Evolutionary conservation across 2,797 vertebrate genomes (phyloP), one percentile per base, ranked within the genome.

Genomic region (Cyprinella venusta): DNA sequence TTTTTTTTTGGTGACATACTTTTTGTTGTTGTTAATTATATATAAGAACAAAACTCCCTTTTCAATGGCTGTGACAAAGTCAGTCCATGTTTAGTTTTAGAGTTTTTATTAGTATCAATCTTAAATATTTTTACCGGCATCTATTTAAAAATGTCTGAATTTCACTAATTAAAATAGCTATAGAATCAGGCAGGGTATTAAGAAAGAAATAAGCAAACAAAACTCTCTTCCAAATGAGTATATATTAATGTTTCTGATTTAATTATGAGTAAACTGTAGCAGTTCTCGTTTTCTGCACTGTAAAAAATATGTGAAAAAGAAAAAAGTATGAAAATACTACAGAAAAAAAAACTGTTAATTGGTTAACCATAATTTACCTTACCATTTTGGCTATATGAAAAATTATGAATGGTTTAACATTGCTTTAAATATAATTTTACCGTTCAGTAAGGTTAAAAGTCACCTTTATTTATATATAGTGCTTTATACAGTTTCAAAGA

Each of bases 271-370:
- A 48, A 48, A 30, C 26, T 8, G 21, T 48, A 30, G 26, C 24
- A 5, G 24, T 71, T 71, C 8, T 30, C 8, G 15, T 71, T 50
- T 50, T 36, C 42, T 50, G 33, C 24, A 69, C 12, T 69, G 36
- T n/a, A 68, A 40, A 12, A 12, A 21, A 18, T 6, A 8, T 36
- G n/a, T n/a, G n/a, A n/a, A n/a, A 8, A 21, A 40, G 36, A 68
- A n/a, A 13, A 69, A n/a, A 56, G 54, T n/a, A 9, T n/a, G 0
- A n/a, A 56, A n/a, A 7, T 40, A 24, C 67, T 24, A 69, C 6
- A 69, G 21, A n/a, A 69, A 69, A 69, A 69, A 69, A 69, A 30
- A 0, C n/a, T 70, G 67, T 42, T 69, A 42, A 42, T 24, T 42
- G 3, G 13, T 18, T 40, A 42, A 69, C 1, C 30, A 9, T 21